Evolutionary conservation across 2,888 invertebrate genomes (phyloP).

Genomic region (Callimorpha dominula): DNA sequence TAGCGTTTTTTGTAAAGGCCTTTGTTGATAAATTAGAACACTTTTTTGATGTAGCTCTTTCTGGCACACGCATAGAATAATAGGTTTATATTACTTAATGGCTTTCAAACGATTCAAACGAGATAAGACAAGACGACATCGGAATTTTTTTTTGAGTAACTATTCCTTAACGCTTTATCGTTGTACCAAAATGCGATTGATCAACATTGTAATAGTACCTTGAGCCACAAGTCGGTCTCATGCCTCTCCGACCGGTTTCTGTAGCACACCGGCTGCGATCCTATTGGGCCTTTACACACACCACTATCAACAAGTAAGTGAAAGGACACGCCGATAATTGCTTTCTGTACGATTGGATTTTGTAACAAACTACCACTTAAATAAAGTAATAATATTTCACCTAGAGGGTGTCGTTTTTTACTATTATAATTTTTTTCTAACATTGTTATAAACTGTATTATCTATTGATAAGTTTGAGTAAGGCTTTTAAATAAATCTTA

Average conservation of each 20-base stretch:
- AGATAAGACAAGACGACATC: slow-evolving; percentile 18
- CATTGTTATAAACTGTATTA: too few species aligned
- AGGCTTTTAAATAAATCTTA: background rate
- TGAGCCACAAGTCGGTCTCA: slow-evolving; percentile 80
- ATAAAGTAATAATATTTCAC: slow-evolving; percentile 59
- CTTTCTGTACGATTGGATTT: slow-evolving; percentile 78
- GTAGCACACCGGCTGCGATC: slow-evolving; percentile 77
- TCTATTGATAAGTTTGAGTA: background rate
- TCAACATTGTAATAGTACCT: slow-evolving; percentile 82
- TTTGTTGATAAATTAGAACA: too few species aligned
- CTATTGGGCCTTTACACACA: slow-evolving; percentile 70
- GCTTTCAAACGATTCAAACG: background rate
- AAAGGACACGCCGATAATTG: slow-evolving; percentile 84
- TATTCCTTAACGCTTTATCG: slow-evolving; percentile 65
- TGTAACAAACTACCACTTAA: slow-evolving; percentile 60
- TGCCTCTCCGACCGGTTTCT: slow-evolving; percentile 81
- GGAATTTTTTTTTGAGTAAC: slow-evolving; percentile 37
- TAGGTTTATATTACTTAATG: background rate
- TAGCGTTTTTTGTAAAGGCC: too few species aligned
- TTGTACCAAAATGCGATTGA: slow-evolving; percentile 81
- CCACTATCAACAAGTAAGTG: slow-evolving; percentile 75
- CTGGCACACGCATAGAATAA: background rate
- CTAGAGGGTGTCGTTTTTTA: background rate
- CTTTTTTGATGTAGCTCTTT: too few species aligned
- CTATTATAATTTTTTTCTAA: background rate